phyloP scores from a whole-genome alignment of 1,140 invertebrate genomes.

The Leptopilina clavipes region DNA sequence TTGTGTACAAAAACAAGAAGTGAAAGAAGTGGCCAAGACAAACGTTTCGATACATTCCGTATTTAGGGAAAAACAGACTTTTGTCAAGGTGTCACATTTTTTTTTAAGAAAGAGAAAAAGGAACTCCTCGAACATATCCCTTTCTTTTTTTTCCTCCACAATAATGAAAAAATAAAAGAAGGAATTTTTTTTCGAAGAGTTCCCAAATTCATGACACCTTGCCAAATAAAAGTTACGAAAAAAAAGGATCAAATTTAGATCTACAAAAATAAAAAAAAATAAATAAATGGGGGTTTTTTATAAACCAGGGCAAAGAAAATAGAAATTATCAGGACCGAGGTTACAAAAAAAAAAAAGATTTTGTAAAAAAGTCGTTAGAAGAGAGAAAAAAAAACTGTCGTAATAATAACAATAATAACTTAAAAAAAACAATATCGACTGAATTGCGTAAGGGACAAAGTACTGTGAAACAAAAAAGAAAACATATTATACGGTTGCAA shows the following conservation, averaged over 20 bases:
- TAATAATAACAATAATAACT: conserved; percentile 33
- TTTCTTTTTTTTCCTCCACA: not conserved
- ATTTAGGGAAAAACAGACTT: conserved; percentile 8
- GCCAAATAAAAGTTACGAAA: not conserved
- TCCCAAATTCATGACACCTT: not conserved
- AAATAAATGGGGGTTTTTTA: conserved; percentile 7
- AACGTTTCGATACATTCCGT: conserved; percentile 32
- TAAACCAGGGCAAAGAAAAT: conserved; percentile 34
- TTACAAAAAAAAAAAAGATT: conserved; percentile 18
- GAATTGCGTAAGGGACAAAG: conserved; percentile 36
- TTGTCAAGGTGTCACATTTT: conserved; percentile 11
- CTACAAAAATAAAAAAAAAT: not conserved
- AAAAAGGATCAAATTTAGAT: conserved; percentile 29
- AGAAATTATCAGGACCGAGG: conserved; percentile 31
- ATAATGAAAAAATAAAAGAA: not conserved
- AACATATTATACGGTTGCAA: conserved; percentile 58
- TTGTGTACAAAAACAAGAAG: not conserved
- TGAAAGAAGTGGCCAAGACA: conserved; percentile 15
- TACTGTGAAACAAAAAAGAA: conserved; percentile 44
- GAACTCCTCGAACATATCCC: not conserved
- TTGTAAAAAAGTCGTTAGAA: conserved; percentile 16
- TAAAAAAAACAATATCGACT: conserved; percentile 34
- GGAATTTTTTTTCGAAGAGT: not conserved
- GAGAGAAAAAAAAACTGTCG: conserved; percentile 33
- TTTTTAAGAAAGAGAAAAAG: not conserved